Evolutionary conservation across 2,797 vertebrate species (phyloP).

Genomic region (Hemitrygon akajei): DNA sequence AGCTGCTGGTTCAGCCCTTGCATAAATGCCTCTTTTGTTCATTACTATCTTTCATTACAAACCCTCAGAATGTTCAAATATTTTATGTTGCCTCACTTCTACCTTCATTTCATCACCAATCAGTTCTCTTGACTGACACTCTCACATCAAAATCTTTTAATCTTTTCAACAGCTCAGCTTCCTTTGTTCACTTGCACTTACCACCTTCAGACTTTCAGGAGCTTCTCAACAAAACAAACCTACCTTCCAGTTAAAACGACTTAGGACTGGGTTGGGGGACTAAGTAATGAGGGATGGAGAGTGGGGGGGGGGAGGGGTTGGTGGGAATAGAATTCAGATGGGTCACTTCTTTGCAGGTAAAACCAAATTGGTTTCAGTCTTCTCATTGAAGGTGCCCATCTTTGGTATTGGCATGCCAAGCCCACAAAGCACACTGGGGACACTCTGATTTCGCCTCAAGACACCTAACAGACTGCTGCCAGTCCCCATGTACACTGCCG

Average conservation of each 20-base stretch:
- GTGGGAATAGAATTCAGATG: not conserved
- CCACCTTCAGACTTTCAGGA: conserved; percentile 25
- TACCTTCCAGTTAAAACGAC: not conserved
- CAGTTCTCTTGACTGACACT: not conserved
- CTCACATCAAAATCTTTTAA: not conserved
- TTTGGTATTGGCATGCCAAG: conserved; percentile 59
- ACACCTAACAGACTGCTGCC: conserved; percentile 77
- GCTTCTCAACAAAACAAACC: not conserved
- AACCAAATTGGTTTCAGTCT: not conserved
- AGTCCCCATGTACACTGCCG: conserved; percentile 71
- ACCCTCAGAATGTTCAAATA: not conserved
- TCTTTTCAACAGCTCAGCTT: not conserved
- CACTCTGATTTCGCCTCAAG: conserved; percentile 86
- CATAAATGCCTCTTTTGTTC: not conserved
- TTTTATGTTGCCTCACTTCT: not conserved
- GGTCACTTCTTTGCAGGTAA: not conserved
- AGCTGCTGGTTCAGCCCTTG: not conserved
- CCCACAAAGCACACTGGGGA: conserved; percentile 76
- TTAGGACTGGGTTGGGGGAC: no score
- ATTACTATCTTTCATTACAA: not conserved
- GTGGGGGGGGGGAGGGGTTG: no score
- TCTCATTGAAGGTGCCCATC: conserved; percentile 65
- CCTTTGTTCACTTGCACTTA: not conserved
- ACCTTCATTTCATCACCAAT: not conserved
- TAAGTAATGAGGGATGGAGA: no score